Conservation (phyloP, 2,888 invertebrate genomes). For the Gastrophysa polygoni region DNA sequence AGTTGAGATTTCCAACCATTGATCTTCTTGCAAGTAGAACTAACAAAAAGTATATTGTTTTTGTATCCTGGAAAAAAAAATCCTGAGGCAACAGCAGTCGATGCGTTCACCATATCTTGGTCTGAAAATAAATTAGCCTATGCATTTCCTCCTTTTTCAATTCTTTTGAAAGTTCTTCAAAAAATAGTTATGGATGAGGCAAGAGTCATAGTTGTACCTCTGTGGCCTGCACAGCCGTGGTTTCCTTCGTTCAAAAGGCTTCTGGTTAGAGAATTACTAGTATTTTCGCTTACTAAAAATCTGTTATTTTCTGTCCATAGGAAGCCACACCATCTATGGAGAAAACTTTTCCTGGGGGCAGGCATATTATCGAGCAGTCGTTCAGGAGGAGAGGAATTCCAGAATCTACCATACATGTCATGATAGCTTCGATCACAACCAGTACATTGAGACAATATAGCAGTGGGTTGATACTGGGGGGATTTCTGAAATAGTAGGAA, state of each 20-base stretch:
- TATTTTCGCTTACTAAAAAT: slow-evolving; percentile 10
- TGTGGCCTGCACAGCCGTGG: slow-evolving; percentile 24
- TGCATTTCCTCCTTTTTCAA: slow-evolving; percentile 27
- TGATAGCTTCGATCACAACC: neutral
- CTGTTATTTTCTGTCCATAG: neutral
- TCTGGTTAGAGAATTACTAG: slow-evolving; percentile 2
- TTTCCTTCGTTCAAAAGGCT: slow-evolving; percentile 22
- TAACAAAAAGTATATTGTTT: slow-evolving; percentile 23
- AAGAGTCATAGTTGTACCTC: slow-evolving; percentile 1
- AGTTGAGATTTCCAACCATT: slow-evolving; percentile 22
- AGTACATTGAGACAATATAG: neutral
- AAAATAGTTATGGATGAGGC: slow-evolving; percentile 22
- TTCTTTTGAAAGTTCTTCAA: neutral
- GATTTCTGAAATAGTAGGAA: neutral
- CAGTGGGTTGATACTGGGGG: neutral
- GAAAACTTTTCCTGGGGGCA: neutral
- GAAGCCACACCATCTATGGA: neutral
- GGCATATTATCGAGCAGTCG: neutral
- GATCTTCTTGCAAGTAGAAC: slow-evolving; percentile 22
- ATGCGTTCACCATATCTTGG: slow-evolving; percentile 27
- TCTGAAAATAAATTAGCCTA: slow-evolving; percentile 16
- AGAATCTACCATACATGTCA: neutral
- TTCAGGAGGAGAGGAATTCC: neutral
- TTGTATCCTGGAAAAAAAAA: slow-evolving; percentile 24
- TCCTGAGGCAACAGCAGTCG: slow-evolving; percentile 18